Evolutionary conservation across 2,113 vertebrate genomes (phyloP).

Genomic region (Burhinus bistriatus): DNA sequence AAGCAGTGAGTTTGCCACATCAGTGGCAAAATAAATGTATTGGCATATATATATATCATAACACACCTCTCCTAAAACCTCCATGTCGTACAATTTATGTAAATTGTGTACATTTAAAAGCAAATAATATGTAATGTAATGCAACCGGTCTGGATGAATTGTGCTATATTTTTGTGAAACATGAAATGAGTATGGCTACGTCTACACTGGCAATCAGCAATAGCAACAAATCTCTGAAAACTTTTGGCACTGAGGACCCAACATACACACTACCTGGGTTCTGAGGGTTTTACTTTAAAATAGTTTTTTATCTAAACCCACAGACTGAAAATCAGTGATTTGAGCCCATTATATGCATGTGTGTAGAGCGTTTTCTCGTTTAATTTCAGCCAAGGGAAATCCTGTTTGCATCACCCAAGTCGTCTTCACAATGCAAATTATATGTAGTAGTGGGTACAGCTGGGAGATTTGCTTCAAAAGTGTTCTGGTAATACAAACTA

Average conservation of each 20-base stretch:
- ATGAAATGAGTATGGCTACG: neutral
- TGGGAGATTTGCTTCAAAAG: neutral
- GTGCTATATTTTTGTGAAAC: neutral
- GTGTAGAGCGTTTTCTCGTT: neutral
- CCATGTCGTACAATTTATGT: neutral
- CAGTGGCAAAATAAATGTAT: neutral
- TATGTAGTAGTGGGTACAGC: neutral
- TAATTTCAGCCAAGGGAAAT: neutral
- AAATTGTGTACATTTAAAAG: neutral
- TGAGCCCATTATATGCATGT: neutral
- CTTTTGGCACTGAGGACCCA: neutral
- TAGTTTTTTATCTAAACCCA: neutral
- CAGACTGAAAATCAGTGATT: neutral
- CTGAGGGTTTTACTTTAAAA: neutral
- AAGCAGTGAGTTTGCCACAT: neutral
- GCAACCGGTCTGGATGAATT: neutral
- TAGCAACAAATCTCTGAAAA: neutral
- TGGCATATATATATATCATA: neutral
- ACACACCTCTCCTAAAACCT: neutral
- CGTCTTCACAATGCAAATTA: neutral
- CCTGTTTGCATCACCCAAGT: neutral
- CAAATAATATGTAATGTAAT: neutral
- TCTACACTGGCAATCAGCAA: neutral
- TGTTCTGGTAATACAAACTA: neutral
- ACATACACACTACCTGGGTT: neutral